Evolutionary conservation across 2,113 vertebrate genomes (phyloP).

Genomic region (Promerops cafer): DNA sequence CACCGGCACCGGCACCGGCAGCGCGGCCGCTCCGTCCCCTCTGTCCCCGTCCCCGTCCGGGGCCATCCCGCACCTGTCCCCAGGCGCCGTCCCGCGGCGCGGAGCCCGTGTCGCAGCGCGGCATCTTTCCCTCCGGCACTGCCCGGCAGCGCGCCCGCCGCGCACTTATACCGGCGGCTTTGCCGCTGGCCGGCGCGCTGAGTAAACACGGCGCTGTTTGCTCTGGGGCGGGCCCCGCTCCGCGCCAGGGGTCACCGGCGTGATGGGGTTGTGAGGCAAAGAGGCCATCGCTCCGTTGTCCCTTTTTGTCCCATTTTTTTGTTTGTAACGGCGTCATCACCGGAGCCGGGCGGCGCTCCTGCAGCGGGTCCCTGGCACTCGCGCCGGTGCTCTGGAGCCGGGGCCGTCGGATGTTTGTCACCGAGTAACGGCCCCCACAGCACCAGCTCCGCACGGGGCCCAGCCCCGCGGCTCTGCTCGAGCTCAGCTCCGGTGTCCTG

Average conservation of each 20-base stretch:
- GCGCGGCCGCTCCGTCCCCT: fast-evolving
- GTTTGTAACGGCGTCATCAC: neutral
- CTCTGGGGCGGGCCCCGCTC: neutral
- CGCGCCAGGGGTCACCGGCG: neutral
- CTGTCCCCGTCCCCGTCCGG: fast-evolving
- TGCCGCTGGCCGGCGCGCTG: neutral
- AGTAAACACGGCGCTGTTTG: neutral
- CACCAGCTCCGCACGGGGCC: neutral
- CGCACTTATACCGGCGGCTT: neutral
- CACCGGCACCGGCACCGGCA: fast-evolving
- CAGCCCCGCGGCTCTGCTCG: fast-evolving
- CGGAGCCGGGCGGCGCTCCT: neutral
- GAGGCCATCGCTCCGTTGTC: neutral
- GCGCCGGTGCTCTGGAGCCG: neutral
- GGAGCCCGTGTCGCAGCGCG: neutral
- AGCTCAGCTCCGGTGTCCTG: fast-evolving
- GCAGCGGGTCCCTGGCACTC: fast-evolving
- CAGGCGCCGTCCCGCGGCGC: neutral
- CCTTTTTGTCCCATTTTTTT: neutral
- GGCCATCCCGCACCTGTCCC: neutral
- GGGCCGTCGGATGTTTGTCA: neutral
- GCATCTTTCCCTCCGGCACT: neutral
- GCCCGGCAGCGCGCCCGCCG: neutral
- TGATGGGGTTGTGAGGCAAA: neutral
- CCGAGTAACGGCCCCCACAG: neutral